Evolutionary conservation across 1,140 invertebrate genomes (phyloP).

Genomic region (Vanessa tameamea): DNA sequence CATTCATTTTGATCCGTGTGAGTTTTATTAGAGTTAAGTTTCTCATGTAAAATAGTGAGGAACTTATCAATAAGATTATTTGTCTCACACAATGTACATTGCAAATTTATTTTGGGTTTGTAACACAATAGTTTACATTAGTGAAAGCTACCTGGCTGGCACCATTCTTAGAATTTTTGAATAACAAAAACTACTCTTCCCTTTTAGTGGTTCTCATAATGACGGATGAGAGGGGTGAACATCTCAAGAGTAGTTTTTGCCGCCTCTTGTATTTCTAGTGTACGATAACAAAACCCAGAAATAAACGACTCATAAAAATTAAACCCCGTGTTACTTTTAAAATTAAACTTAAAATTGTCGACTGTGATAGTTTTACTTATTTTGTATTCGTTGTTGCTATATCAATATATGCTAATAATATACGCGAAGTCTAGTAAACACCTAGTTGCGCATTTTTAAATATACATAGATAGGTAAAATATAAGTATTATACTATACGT

Average conservation of each 20-base stretch:
- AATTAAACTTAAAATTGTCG: not conserved
- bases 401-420: too few relatives aligned
- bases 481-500: too few relatives aligned
- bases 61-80: not conserved
- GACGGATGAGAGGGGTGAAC: constrained; percentile 60
- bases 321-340: not conserved
- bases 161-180: constrained; percentile 61
- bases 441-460: too few relatives aligned
- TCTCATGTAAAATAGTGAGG: too few relatives aligned
- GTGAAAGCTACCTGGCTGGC: constrained; percentile 62
- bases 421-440: too few relatives aligned
- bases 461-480: too few relatives aligned
- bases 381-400: not conserved
- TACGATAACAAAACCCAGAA: constrained; percentile 58
- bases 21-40: too few relatives aligned
- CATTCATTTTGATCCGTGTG: too few relatives aligned
- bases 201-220: constrained; percentile 73
- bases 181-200: constrained; percentile 58
- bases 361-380: not conserved
- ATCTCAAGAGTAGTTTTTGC: constrained; percentile 75
- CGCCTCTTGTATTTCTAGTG: constrained; percentile 62
- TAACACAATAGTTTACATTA: constrained; percentile 44
- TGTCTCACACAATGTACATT: constrained; percentile 6
- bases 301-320: constrained; percentile 20
- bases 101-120: constrained; percentile 12